phyloP scores from a whole-genome alignment of 2,113 vertebrate species.

The Ariopsis seemanni region DNA sequence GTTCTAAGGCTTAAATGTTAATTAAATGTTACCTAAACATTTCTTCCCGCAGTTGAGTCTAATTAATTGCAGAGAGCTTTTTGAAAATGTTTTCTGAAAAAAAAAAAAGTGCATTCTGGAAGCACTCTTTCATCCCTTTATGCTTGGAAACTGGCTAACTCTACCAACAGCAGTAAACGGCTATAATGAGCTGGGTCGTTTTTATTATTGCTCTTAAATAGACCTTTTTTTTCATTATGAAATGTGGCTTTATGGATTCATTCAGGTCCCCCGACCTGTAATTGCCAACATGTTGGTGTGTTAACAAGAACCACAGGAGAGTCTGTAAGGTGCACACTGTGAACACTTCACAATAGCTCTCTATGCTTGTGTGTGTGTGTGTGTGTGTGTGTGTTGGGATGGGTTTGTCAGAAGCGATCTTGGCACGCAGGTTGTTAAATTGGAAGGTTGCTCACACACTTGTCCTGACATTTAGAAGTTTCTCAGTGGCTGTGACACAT shows the following conservation, averaged over 20 bases:
- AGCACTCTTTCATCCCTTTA: background rate
- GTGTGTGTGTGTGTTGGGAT: conserved; percentile 32
- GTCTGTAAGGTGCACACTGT: conserved; percentile 6
- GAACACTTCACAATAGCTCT: background rate
- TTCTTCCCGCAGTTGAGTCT: background rate
- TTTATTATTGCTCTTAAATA: conserved; percentile 24
- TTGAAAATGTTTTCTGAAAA: background rate
- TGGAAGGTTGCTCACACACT: conserved; percentile 41
- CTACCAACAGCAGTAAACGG: conserved; percentile 12
- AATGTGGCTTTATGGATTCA: conserved; percentile 15
- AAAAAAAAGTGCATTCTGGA: background rate
- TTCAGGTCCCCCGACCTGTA: background rate
- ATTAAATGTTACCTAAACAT: background rate
- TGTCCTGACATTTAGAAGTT: conserved; percentile 46
- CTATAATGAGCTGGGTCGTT: conserved; percentile 1
- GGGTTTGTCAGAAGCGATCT: conserved; percentile 25
- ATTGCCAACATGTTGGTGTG: background rate
- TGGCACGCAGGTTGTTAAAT: conserved; percentile 40
- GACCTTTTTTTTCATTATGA: conserved; percentile 3
- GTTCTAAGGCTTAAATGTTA: background rate
- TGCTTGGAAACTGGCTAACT: background rate
- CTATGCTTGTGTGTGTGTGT: background rate
- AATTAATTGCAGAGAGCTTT: conserved; percentile 3
- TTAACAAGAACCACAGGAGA: background rate
- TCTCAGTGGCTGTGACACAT: conserved; percentile 41